phyloP scores from a whole-genome alignment of 2,113 vertebrate species.

The Todiramphus chloris region DNA sequence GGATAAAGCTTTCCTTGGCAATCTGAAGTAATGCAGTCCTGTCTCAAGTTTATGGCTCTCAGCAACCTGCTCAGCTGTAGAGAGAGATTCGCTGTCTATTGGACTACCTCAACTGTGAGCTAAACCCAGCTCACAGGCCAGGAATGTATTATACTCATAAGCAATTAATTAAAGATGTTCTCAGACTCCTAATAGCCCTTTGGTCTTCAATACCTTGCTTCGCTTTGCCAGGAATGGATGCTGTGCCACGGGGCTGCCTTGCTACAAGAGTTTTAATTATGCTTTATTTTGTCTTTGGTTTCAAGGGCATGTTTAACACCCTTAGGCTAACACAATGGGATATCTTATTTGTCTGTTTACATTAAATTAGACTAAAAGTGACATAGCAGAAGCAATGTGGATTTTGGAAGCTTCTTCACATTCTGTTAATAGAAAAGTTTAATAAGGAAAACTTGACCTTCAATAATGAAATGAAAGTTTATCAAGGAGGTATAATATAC shows the following conservation, averaged over 20 bases:
- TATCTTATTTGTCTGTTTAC: conserved; percentile 5
- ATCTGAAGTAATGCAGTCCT: background rate
- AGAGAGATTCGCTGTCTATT: background rate
- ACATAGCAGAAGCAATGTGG: background rate
- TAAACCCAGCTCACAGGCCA: background rate
- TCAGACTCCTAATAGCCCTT: background rate
- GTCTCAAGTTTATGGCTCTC: background rate
- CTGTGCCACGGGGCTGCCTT: background rate
- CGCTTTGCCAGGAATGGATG: background rate
- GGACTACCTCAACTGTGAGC: background rate
- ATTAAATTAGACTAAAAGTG: conserved; percentile 16
- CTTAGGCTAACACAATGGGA: background rate
- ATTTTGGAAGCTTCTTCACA: conserved; percentile 30
- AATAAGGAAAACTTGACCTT: conserved; percentile 57
- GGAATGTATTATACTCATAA: background rate
- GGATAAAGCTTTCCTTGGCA: background rate
- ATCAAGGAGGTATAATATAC: conserved; percentile 6
- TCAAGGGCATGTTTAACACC: conserved; percentile 44
- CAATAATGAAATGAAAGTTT: conserved; percentile 57
- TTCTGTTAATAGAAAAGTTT: conserved; percentile 58
- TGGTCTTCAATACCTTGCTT: background rate
- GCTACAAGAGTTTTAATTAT: background rate
- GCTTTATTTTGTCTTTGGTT: background rate
- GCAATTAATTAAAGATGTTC: background rate
- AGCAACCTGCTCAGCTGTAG: background rate